Evolutionary conservation across 2,888 invertebrate genomes (phyloP), one percentile per base, ranked within the genome.

Genomic region (Drosophila nr. medialis): DNA sequence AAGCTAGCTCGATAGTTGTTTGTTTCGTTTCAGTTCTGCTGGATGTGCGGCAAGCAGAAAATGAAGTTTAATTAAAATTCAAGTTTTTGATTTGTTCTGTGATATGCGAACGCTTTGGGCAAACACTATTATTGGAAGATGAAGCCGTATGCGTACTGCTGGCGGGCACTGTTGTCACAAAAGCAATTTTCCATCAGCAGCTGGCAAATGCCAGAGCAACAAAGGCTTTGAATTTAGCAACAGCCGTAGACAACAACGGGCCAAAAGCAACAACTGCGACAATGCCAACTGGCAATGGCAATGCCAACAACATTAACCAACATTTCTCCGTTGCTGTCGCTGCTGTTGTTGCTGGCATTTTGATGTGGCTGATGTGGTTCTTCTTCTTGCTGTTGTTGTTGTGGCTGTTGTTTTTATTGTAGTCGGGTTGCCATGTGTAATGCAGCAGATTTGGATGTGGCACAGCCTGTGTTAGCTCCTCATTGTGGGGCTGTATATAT

Each of bases 151-250:
- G 63, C 48, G 30, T 68, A 75, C 64, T 71, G 71, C 76, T 68
- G 54, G 61, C 64, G 48, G 76, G 70, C 64, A 74, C 63, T 77
- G 77, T 66, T 10, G 76, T 66, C 38, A 71, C 67, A 65, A 59
- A 80, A 75, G 70, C 77, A 80, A 77, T 70, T 75, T 80, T 55
- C 65, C 66, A 63, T 70, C 56, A 72, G 62, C 76, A 77, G 66
- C 61, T 71, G 80, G 66, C 59, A 54, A 45, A 62, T 59, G 54
- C 49, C 67, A 38, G 42, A 32, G 24, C 54, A 79, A 63, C 80
- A 74, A 74, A 72, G 66, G 69, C 63, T 77, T 77, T 73, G 65
- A 72, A 77, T 77, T 69, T 69, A 65, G 53, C 73, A 69, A 48
- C 66, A 64, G 48, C 27, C 45, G 49, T 38, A 27, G 38, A 55